These are phyloP conservation scores for Copsychus sechellarum DNA, from an alignment of 2,113 vertebrate species.

Conservation along the genomic window DNA sequence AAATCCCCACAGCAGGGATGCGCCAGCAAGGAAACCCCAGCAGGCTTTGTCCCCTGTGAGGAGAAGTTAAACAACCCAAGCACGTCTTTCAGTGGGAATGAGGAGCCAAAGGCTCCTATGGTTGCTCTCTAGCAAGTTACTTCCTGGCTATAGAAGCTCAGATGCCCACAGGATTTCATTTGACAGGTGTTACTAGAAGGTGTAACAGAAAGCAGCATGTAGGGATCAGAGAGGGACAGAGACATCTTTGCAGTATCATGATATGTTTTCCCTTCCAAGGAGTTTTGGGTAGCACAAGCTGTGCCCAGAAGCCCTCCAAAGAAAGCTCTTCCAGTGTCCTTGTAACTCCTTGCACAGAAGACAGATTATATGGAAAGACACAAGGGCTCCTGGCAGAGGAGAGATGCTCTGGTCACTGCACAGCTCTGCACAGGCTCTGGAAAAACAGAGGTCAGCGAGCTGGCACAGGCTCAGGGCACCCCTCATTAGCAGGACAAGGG, in stretches of 20 bases:
- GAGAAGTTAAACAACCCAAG: not conserved
- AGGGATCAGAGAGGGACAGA: not conserved
- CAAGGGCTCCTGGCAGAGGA: not conserved
- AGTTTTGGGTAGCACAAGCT: not conserved
- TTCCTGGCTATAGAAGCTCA: not conserved
- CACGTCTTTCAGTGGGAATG: not conserved
- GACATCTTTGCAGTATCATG: accelerated
- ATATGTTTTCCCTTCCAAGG: not conserved
- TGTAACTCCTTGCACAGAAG: accelerated
- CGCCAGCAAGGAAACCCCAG: not conserved
- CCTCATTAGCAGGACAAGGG: not conserved
- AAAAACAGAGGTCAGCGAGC: not conserved
- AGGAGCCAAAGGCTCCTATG: not conserved
- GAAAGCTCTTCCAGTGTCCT: not conserved
- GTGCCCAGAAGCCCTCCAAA: not conserved
- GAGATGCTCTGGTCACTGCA: accelerated
- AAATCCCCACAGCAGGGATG: not conserved
- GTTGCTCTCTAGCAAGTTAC: not conserved
- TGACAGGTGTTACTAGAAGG: not conserved
- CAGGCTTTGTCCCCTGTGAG: not conserved
- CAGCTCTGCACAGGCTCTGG: not conserved
- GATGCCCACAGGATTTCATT: not conserved
- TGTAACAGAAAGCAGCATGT: accelerated
- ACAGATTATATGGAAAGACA: not conserved
- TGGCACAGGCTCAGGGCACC: not conserved